These are phyloP conservation scores for Drosophila koepferae DNA, from an alignment of 2,888 invertebrate genomes.

Conservation along the genomic window DNA sequence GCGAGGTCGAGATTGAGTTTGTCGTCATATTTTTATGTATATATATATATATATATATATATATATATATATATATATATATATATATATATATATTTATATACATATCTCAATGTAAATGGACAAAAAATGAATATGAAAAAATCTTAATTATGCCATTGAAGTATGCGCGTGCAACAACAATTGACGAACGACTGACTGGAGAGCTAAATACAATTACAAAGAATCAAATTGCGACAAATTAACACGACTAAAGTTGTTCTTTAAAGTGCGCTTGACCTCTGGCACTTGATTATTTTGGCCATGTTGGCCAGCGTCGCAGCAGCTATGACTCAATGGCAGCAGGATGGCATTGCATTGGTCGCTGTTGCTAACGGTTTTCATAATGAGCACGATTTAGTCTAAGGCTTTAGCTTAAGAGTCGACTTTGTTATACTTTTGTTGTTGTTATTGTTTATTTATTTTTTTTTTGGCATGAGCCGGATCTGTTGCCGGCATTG, in stretches of 20 bases:
- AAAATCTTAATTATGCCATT: conserved; percentile 59
- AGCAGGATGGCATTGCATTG: conserved; percentile 34
- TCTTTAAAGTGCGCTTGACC: conserved; percentile 68
- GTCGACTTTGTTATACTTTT: not conserved
- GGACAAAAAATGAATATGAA: conserved; percentile 10
- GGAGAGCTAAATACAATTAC: conserved; percentile 17
- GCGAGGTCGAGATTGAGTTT: conserved; percentile 44
- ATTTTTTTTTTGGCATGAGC: conserved; percentile 8
- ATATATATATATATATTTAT: not conserved
- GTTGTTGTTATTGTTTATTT: not conserved
- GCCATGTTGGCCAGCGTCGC: conserved; percentile 51
- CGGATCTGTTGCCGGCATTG: conserved; percentile 16
- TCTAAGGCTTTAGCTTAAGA: conserved; percentile 9
- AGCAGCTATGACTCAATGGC: conserved; percentile 21
- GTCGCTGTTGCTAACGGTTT: conserved; percentile 51
- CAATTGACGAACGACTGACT: conserved; percentile 21
- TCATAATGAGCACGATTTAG: conserved; percentile 33
- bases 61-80: conserved; percentile 1
- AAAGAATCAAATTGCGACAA: conserved; percentile 60
- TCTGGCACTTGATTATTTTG: conserved; percentile 58
- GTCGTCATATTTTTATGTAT: conserved; percentile 12
- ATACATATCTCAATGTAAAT: conserved; percentile 32
- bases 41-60: not conserved
- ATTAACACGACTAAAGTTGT: conserved; percentile 59
- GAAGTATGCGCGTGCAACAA: conserved; percentile 32